These are phyloP conservation scores for Plotosus lineatus DNA, from an alignment of 2,113 vertebrate genomes.

Conservation along the genomic window DNA sequence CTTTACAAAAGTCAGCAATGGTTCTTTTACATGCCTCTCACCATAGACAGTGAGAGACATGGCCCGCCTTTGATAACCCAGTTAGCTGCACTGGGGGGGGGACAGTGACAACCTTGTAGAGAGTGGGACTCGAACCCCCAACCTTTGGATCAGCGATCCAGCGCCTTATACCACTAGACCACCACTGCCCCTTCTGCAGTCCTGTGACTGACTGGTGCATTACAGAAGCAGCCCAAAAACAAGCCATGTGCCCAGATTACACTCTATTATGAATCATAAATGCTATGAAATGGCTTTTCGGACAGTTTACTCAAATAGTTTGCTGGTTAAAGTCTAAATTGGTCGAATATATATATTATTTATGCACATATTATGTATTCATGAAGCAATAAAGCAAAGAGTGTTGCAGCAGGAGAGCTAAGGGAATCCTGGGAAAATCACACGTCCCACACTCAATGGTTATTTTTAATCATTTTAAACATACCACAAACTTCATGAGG, in stretches of 20 bases:
- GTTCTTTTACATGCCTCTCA: too few relatives aligned
- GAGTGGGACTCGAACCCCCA: too few relatives aligned
- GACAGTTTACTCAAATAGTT: neutral
- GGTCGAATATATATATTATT: neutral
- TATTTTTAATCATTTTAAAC: neutral
- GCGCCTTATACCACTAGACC: too few relatives aligned
- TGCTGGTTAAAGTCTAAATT: neutral
- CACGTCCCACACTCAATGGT: neutral
- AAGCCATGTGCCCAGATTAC: neutral
- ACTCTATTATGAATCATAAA: neutral
- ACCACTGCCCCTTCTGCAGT: too few relatives aligned
- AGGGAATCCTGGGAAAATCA: neutral
- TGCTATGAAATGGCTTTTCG: neutral
- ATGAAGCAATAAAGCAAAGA: neutral
- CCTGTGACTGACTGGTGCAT: neutral
- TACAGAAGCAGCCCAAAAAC: neutral
- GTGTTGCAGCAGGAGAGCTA: neutral
- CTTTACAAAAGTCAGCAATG: too few relatives aligned
- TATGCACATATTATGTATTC: neutral
- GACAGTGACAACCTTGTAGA: too few relatives aligned
- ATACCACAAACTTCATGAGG: neutral
- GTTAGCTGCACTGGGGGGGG: too few relatives aligned
- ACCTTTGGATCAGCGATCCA: too few relatives aligned
- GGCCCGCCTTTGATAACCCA: too few relatives aligned
- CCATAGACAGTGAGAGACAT: too few relatives aligned